Base-by-base conservation (phyloP, 2,888 invertebrate species). In the Eucera pruinosa region DNA sequence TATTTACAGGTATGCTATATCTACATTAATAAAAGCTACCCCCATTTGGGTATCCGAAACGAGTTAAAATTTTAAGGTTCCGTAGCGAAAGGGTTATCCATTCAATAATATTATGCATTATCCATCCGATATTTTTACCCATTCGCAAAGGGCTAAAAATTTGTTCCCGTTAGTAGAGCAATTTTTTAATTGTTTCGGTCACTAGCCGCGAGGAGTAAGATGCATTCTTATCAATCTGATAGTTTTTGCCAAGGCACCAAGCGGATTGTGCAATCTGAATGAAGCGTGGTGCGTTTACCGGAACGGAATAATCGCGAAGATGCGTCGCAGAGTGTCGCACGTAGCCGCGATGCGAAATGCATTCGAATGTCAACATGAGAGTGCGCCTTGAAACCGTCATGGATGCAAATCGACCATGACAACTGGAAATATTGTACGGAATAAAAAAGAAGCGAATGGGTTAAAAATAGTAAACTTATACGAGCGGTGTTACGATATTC, bases 171-270 rank as follows among this genome's bases (percentile, higher is more conserved):
- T n/a, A n/a, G n/a, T n/a, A n/a, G n/a, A n/a, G n/a, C n/a, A n/a
- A n/a, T n/a, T 0, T 5, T 36, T 50, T 15, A n/a, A 13, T 47
- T 15, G 11, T 36, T 45, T 20, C 39, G 78, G 58, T 71, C 70
- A 52, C 47, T 77, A 57, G 41, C 43, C 11, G 15, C 1, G 11
- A 0, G 13, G 23, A 5, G 43, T 33, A n/a, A 25, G n/a, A 6
- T 11, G 55, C 55, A 20, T 18, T 62, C 75, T 69, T 58, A 67
- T 66, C 54, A 58, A 64, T 58, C 45, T 57, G 75, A 67, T 71
- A 75, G 79, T 71, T 67, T 65, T 80, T 80, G 70, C 74, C 67
- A 15, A 68, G 64, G 67, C 71, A 61, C 75, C 65, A 61, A 13
- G n/a, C 15, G 60, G 47, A 65, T 80, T 72, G 67, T 79, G 65